Evolutionary conservation across 2,797 vertebrate species (phyloP), one percentile per base, ranked within the genome.

Genomic region (Phylloscopus collybita): DNA sequence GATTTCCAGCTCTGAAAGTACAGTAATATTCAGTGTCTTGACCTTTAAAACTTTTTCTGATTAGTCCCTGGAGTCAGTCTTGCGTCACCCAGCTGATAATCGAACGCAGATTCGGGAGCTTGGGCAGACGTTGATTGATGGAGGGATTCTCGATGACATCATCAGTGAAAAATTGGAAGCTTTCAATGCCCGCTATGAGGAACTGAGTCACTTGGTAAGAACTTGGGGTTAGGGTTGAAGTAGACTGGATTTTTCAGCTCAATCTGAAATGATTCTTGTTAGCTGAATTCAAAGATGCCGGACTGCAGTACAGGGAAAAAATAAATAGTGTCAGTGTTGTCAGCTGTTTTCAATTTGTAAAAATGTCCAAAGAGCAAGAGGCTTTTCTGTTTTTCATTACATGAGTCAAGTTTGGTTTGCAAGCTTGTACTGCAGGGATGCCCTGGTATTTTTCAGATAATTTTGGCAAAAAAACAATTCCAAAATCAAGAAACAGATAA

Each of bases 71-170:
- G 99, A 99, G 96, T 98, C 98, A 17, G 98, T 99, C 72, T 97
- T 99, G 56, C 98, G 99, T 38, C 99, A 99, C 95, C 99, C 99
- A 0, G 98, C 98, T n/a, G 99, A 99, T 96, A 99, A 99, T 97
- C 98, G 99, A 88, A 99, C 99, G 3, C 99, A 99, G 97, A 99
- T 99, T 97, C 98, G 99, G 83, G 99, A 99, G 95, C 98, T 99
- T 66, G 99, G 99, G 51, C 99, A 99, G 98, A 99, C 99, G 2
- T 95, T 99, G 96, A 99, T 99, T 79, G 99, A 99, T 29, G 99
- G 99, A 67, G 99, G 99, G 42, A 99, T 99, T 91, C 98, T 99
- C 40, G 99, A 99, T 93, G 99, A 99, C 81, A 99, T 99, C 87
- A 99, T 99, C 96, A 99, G 98, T 22, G 99, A 99, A 96, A 99